Conservation (phyloP, 2,797 vertebrate species). For the Rhodeus uyekii region DNA sequence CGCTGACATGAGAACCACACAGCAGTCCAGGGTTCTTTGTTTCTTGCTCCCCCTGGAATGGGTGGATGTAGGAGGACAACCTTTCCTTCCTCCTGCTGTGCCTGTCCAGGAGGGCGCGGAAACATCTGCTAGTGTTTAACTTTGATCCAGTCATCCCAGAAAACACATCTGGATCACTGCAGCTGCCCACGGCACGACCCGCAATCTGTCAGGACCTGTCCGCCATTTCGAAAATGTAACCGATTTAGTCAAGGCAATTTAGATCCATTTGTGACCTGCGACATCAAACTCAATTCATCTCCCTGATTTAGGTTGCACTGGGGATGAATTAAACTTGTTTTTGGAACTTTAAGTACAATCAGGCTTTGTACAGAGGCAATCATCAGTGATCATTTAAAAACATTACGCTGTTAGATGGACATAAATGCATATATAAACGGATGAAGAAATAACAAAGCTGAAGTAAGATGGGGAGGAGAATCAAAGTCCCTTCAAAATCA, state of each 20-base stretch:
- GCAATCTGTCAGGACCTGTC: conserved; percentile 72
- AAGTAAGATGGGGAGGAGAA: neutral
- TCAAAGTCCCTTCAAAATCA: neutral
- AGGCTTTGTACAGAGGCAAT: conserved; percentile 47
- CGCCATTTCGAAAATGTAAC: conserved; percentile 67
- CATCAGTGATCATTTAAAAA: conserved; percentile 40
- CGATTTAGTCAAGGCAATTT: conserved; percentile 61
- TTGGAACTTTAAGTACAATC: conserved; percentile 49
- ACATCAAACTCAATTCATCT: conserved; percentile 62
- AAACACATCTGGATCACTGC: conserved; percentile 65
- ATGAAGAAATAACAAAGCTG: neutral
- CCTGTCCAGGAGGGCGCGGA: conserved; percentile 51
- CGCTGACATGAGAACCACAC: conserved; percentile 61
- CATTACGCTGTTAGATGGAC: conserved; percentile 8
- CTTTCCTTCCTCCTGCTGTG: conserved; percentile 61
- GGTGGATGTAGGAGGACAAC: conserved; percentile 60
- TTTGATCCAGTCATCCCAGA: conserved; percentile 64
- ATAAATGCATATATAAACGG: neutral
- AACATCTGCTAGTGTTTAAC: conserved; percentile 73
- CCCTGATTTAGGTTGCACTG: conserved; percentile 39
- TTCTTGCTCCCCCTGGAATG: conserved; percentile 61
- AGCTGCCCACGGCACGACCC: conserved; percentile 62
- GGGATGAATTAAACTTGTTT: conserved; percentile 46
- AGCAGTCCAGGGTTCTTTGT: conserved; percentile 62
- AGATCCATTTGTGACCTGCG: conserved; percentile 63